phyloP scores from a whole-genome alignment of 2,888 invertebrate species.

The Ormyrus rosae region DNA sequence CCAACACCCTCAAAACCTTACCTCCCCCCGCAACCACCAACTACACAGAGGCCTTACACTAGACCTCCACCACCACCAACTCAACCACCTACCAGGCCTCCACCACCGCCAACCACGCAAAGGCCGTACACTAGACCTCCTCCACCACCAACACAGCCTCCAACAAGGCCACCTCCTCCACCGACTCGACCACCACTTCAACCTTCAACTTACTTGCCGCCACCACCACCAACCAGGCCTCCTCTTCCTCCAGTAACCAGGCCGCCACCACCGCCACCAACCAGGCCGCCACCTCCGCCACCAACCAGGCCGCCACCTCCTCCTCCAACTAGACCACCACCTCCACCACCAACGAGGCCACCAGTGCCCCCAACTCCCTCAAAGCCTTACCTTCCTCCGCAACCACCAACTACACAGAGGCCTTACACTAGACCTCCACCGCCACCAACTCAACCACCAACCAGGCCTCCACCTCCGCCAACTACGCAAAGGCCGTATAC shows the following conservation, averaged over 20 bases:
- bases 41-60: neutral
- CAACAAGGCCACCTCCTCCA: conserved; percentile 43
- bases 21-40: conserved; percentile 38
- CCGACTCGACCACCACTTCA: conserved; percentile 36
- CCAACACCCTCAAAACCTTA: conserved; percentile 35
- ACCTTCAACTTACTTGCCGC: conserved; percentile 33
- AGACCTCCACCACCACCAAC: conserved; percentile 45
- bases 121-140: conserved; percentile 23
- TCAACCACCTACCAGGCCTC: conserved; percentile 51
- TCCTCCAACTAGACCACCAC: conserved; percentile 25
- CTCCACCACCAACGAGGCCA: conserved; percentile 38
- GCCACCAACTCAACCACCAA: conserved; percentile 14
- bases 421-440: conserved; percentile 53
- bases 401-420: conserved; percentile 58
- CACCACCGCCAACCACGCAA: neutral
- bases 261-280: conserved; percentile 20
- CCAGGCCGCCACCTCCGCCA: conserved; percentile 37
- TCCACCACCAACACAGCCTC: conserved; percentile 64
- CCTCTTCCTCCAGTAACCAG: conserved; percentile 39
- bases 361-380: neutral
- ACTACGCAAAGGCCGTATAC: neutral
- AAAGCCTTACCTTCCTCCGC: conserved; percentile 54
- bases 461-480: conserved; percentile 43
- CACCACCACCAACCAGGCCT: conserved; percentile 37
- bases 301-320: conserved; percentile 29